Evolutionary conservation across 2,113 vertebrate species (phyloP).

Genomic region (Leptocoma aspasia): DNA sequence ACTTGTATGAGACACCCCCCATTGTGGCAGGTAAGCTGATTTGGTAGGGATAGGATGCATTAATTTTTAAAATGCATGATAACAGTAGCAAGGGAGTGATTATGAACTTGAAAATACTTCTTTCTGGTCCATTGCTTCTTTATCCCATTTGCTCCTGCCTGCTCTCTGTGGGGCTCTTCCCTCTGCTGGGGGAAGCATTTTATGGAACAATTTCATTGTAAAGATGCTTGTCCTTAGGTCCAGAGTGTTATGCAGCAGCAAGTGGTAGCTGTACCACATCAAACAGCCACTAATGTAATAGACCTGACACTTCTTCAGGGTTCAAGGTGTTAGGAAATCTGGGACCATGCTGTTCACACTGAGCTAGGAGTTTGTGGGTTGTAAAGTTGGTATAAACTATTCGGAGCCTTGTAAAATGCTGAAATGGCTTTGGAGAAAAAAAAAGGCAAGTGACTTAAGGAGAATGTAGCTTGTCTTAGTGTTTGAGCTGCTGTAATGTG

Average conservation of each 20-base stretch:
- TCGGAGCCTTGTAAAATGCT: not conserved
- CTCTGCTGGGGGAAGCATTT: not conserved
- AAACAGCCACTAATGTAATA: not conserved
- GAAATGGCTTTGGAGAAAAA: not conserved
- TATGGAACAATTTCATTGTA: not conserved
- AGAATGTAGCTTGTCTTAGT: not conserved
- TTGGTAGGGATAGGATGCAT: not conserved
- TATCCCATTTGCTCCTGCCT: not conserved
- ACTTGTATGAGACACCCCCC: slow-evolving; percentile 64
- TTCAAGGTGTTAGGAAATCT: not conserved
- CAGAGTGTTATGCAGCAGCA: not conserved
- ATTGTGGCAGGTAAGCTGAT: slow-evolving; percentile 64
- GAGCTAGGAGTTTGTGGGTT: not conserved
- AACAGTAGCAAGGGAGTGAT: not conserved
- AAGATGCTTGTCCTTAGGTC: not conserved
- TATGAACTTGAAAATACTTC: not conserved
- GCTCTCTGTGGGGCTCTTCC: not conserved
- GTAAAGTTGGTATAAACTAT: not conserved
- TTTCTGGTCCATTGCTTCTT: not conserved
- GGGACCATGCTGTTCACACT: not conserved
- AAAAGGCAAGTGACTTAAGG: not conserved
- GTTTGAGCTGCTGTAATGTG: not conserved
- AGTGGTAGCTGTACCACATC: not conserved
- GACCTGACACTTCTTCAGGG: not conserved
- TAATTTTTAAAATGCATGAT: not conserved